Percentiles rank a stretch among this genome's conserved stretches.
Evolutionary conservation across 2,797 vertebrate species (phyloP).

Genomic region (Clarias platycephalus): DNA sequence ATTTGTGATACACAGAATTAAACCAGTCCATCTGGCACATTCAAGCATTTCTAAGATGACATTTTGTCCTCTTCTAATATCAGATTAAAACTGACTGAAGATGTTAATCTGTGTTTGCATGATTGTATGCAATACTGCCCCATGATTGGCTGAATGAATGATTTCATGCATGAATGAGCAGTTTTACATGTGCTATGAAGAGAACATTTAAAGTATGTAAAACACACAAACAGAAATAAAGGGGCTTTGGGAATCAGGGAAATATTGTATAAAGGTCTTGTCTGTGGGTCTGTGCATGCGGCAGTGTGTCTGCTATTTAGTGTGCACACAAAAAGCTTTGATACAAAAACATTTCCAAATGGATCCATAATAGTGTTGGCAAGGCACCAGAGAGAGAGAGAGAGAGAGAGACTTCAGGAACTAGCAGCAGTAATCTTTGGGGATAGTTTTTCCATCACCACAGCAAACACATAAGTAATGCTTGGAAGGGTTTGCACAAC

Average conservation of each 20-base stretch:
- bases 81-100: not conserved
- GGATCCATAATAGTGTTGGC: slow-evolving; percentile 4
- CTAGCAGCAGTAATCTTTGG: slow-evolving; percentile 11
- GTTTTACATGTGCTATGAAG: not conserved
- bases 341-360: slow-evolving; percentile 26
- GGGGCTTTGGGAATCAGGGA: not conserved
- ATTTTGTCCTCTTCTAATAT: not conserved
- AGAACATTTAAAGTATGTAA: not conserved
- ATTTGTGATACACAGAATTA: not conserved
- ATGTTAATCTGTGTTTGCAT: not conserved
- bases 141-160: not conserved
- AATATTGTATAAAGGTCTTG: not conserved
- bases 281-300: not conserved
- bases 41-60: not conserved
- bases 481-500: not conserved
- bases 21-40: not conserved
- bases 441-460: slow-evolving; percentile 33
- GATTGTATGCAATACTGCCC: not conserved
- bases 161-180: not conserved
- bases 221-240: not conserved
- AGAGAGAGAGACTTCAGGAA: not conserved
- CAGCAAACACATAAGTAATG: slow-evolving; percentile 24
- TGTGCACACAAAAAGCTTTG: not conserved
- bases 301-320: slow-evolving; percentile 7
- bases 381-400: not conserved